These are phyloP conservation scores for Morus bassanus DNA, from an alignment of 2,797 vertebrate genomes.

Conservation along the genomic window DNA sequence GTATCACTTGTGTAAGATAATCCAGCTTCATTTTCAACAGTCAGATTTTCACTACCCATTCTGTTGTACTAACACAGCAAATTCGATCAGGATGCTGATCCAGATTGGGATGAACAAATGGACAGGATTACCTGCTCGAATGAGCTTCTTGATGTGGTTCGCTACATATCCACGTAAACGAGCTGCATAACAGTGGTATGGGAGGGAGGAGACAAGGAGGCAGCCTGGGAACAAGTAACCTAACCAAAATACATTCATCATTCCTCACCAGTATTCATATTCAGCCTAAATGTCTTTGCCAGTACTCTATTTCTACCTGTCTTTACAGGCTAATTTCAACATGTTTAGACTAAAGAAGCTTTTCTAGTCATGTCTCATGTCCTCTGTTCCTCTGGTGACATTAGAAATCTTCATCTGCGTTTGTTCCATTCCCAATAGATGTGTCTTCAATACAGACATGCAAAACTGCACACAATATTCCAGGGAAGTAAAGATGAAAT, in stretches of 20 bases:
- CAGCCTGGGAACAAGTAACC: not conserved
- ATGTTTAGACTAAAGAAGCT: not conserved
- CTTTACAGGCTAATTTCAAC: not conserved
- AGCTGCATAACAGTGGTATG: not conserved
- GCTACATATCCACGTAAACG: not conserved
- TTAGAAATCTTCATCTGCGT: not conserved
- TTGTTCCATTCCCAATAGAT: not conserved
- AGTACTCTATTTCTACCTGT: not conserved
- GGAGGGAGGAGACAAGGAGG: not conserved
- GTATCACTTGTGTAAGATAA: not conserved
- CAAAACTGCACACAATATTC: not conserved
- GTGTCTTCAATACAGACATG: accelerated
- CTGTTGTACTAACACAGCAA: not conserved
- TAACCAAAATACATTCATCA: not conserved
- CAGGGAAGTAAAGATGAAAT: not conserved
- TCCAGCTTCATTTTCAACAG: not conserved
- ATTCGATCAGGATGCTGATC: not conserved
- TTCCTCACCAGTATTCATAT: not conserved
- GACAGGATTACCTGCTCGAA: accelerated
- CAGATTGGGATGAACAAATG: not conserved
- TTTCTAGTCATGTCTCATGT: not conserved
- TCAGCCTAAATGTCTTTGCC: not conserved
- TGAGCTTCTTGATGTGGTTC: not conserved
- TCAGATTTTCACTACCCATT: not conserved
- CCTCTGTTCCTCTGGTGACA: not conserved